Conservation (phyloP, 2,113 vertebrate genomes). For the Equus przewalskii region DNA sequence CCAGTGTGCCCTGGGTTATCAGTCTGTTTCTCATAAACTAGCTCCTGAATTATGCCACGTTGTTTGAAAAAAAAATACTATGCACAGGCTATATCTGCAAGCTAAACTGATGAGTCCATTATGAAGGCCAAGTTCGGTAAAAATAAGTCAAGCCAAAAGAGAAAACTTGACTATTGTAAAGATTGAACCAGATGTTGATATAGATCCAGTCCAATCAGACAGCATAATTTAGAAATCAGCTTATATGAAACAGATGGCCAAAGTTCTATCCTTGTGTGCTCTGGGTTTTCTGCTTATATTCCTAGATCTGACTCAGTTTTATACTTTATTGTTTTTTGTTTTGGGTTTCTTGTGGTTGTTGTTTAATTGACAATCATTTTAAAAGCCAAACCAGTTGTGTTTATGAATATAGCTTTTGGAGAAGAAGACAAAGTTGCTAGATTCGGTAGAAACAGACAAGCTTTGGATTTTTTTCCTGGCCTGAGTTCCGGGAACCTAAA, state of each 20-base stretch:
- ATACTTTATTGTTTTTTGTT: background rate
- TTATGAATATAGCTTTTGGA: background rate
- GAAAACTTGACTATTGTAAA: slow-evolving; percentile 37
- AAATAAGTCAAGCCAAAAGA: slow-evolving; percentile 56
- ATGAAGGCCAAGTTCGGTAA: slow-evolving; percentile 47
- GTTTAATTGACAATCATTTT: background rate
- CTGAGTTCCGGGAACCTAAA: slow-evolving; percentile 19
- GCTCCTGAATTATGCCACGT: slow-evolving; percentile 55
- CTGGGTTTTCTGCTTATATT: slow-evolving; percentile 10
- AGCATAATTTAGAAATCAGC: slow-evolving; percentile 38
- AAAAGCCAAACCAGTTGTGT: background rate
- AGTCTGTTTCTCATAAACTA: slow-evolving; percentile 69
- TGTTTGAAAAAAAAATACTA: slow-evolving; percentile 37
- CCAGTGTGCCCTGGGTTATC: slow-evolving; percentile 45
- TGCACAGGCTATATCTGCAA: background rate
- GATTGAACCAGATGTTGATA: slow-evolving; percentile 62
- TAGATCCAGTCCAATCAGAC: slow-evolving; percentile 27
- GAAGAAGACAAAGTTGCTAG: background rate
- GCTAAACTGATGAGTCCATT: slow-evolving; percentile 45
- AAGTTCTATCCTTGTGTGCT: background rate
- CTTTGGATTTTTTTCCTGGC: background rate
- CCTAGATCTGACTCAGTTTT: background rate
- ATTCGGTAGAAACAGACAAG: background rate
- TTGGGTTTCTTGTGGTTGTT: background rate
- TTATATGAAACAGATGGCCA: slow-evolving; percentile 68